These are phyloP conservation scores for Blennius ocellaris DNA, from an alignment of 2,113 vertebrate species.

Conservation along the genomic window DNA sequence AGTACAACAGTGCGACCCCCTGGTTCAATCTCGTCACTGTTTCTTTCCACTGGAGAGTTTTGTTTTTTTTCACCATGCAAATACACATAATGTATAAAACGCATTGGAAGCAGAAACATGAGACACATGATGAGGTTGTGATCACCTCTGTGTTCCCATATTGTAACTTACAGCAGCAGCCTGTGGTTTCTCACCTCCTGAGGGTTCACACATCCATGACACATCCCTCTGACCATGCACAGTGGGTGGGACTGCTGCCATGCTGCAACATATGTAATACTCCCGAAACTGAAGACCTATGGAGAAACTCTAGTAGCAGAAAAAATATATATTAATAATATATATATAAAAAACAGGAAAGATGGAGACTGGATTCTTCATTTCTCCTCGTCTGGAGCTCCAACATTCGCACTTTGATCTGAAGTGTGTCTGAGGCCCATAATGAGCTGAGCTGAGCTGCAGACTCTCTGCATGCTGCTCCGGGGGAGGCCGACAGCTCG, in stretches of 20 bases:
- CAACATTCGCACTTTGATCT: not conserved
- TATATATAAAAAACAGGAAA: too few species aligned
- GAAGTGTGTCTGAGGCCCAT: conserved; percentile 23
- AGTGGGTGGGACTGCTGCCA: conserved; percentile 22
- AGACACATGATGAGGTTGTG: too few species aligned
- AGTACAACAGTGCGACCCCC: conserved; percentile 75
- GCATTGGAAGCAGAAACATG: too few species aligned
- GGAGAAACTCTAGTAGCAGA: not conserved
- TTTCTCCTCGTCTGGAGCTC: not conserved
- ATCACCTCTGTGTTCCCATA: too few species aligned
- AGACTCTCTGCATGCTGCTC: not conserved
- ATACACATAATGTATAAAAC: too few species aligned
- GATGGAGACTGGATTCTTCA: not conserved
- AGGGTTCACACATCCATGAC: not conserved
- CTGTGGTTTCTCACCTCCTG: not conserved
- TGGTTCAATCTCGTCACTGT: conserved; percentile 57
- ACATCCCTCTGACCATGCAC: not conserved
- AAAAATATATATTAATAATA: not conserved
- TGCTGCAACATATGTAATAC: not conserved
- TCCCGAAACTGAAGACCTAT: not conserved
- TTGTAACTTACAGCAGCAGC: not conserved
- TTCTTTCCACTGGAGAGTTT: not conserved
- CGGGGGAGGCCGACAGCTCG: conserved; percentile 20
- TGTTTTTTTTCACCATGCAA: too few species aligned
- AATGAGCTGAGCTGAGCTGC: conserved; percentile 49